Evolutionary conservation across 2,113 vertebrate genomes (phyloP).

Genomic region (Camelus dromedarius): DNA sequence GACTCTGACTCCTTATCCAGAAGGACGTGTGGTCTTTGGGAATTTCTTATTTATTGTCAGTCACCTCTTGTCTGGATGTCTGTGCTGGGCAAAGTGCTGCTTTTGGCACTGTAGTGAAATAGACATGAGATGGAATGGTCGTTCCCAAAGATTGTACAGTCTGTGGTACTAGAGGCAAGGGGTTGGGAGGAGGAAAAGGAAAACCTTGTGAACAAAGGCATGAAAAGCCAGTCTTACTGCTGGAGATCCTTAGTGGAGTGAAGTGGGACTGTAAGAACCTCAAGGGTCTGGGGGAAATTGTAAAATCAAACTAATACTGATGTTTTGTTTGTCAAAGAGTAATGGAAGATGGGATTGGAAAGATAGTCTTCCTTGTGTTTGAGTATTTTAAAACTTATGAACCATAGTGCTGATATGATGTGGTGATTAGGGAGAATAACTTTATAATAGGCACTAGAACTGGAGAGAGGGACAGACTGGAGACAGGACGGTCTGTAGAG

Average conservation of each 20-base stretch:
- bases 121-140: background rate
- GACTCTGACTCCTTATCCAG: constrained; percentile 39
- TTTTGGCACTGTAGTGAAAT: constrained; percentile 4
- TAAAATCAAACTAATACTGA: background rate
- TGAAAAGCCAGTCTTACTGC: constrained; percentile 2
- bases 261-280: background rate
- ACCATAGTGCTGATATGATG: background rate
- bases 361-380: constrained; percentile 32
- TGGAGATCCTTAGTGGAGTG: background rate
- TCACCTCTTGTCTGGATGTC: background rate
- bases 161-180: background rate
- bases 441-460: background rate
- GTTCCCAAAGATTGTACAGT: background rate
- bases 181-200: background rate
- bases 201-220: background rate
- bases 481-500: background rate
- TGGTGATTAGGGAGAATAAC: constrained; percentile 20
- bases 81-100: background rate
- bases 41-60: background rate
- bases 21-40: background rate
- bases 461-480: background rate
- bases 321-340: background rate
- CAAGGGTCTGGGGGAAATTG: background rate
- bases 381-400: background rate
- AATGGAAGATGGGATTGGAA: constrained; percentile 20